Percentiles rank a stretch among this genome's conserved stretches.
Conservation (phyloP, 2,797 vertebrate species). For the Cuniculus paca region DNA sequence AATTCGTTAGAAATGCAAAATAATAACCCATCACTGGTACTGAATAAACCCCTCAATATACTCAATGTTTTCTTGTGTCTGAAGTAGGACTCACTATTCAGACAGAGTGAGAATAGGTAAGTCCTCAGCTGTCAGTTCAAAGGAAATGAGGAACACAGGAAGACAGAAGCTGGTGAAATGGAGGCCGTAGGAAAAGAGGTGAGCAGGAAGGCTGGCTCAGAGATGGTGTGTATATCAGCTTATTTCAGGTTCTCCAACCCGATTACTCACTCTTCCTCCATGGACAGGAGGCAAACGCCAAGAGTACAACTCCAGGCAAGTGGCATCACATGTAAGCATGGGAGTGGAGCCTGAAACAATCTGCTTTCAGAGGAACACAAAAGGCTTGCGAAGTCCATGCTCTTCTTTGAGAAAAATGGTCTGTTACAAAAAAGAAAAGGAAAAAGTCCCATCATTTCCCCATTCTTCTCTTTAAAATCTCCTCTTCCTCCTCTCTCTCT, state of each 20-base stretch:
- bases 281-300: no score
- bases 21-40: background rate
- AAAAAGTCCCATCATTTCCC: background rate
- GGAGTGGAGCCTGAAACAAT: background rate
- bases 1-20: background rate
- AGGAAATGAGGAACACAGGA: no score
- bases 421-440: background rate
- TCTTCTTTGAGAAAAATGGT: background rate
- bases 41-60: accelerated
- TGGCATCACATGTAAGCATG: background rate
- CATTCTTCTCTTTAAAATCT: background rate
- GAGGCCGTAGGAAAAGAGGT: no score
- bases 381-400: background rate
- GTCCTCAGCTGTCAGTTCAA: no score
- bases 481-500: background rate
- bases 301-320: no score
- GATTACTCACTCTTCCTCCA: no score
- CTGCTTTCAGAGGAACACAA: background rate
- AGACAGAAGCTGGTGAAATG: no score
- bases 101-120: no score
- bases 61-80: background rate
- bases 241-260: no score
- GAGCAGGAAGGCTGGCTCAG: no score
- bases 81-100: no score
- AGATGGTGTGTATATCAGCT: no score